Evolutionary conservation across 2,888 invertebrate species (phyloP), one percentile per base, ranked within the genome.

Genomic region (Arrhopalites spinosus): DNA sequence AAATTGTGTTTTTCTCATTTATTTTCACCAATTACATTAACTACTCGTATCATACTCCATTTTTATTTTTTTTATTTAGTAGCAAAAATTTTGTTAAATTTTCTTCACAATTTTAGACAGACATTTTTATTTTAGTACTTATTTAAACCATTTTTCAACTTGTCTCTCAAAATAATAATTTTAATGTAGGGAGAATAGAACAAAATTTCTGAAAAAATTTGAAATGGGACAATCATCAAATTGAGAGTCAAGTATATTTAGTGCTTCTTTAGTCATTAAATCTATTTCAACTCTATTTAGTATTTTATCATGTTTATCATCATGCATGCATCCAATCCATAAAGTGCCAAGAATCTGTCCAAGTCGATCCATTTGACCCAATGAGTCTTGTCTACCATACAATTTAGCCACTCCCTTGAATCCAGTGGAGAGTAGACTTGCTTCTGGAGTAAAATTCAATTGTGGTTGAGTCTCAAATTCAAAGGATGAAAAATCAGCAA

Each of bases 401-500:
- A 71, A 11, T 27, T 59, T 71, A 36, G 71, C 71, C 25, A 71
- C 71, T 23, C 71, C 71, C 7, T 43, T 20, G 25, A 71, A 61
- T 17, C 71, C 71, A 25, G 71, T 71, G 23, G 36, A 36, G 2
- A 71, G n/a, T 2, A 71, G 23, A 59, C 30, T 43, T 2, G 36
- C 61, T 27, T 71, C 71, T 36, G 71, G 71, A 20, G 36, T 61
- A 5, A 71, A 17, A 15, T 17, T 15, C 8, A 15, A 2, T 2
- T 11, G 2, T 8, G 66, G 2, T 36, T 25, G 61, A 30, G 8
- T 17, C 30, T 63, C 30, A 29, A 71, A 71, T 29, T 76, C 73
- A 8, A 59, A 11, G 1, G 56, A 27, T 8, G 76, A 73, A 43
- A 76, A 76, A 1, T 76, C 76, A 7, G 53, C 36, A 13, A 76